Base-by-base conservation (phyloP, 1,140 invertebrate species). In the Thaumatotibia leucotreta region DNA sequence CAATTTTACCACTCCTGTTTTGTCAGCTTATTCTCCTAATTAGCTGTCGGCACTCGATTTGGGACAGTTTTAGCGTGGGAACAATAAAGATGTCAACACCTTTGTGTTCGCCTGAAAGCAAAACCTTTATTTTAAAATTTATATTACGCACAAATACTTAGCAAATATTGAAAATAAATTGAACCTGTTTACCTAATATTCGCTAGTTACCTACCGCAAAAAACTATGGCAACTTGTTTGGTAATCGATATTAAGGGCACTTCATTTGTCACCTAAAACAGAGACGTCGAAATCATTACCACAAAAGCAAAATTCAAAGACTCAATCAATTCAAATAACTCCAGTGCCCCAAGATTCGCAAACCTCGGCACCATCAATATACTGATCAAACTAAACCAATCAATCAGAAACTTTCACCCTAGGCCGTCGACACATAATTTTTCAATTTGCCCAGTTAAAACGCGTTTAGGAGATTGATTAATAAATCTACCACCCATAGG, bases 381-480 rank as follows among this genome's bases (percentile, higher is more conserved):
- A 45, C 49, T 61, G 64, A 65, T 65, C 67, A 61, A 69, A 50
- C 54, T 61, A 65, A 32, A 64, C 67, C 63, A 65, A 68, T 63
- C 58, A 54, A 45, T 58, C 27, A 54, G 61, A 24, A 31, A 29
- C 32, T 10, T 58, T 24, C 52, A 33, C 54, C 39, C 52, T 65
- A 50, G 66, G 69, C 64, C 58, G 69, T 65, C 69, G 69, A 67
- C 65, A 66, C 65, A 70, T 70, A 66, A 70, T 66, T 70, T 70
- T 70, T 70, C 69, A 70, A 70, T 70, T 64, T 70, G 61, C 65
- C 67, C 17, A 62, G 69, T 70, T 70, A 66, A 67, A 70, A 70
- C 61, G 61, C 65, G 65, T 70, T 70, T 66, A 70, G 74, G 82
- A 81, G 86, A 88, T 88, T 86, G 85, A 86, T 88, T 86, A 86